These are phyloP conservation scores for Chrysochloris asiatica DNA, from an alignment of 2,113 vertebrate genomes.

Conservation along the genomic window DNA sequence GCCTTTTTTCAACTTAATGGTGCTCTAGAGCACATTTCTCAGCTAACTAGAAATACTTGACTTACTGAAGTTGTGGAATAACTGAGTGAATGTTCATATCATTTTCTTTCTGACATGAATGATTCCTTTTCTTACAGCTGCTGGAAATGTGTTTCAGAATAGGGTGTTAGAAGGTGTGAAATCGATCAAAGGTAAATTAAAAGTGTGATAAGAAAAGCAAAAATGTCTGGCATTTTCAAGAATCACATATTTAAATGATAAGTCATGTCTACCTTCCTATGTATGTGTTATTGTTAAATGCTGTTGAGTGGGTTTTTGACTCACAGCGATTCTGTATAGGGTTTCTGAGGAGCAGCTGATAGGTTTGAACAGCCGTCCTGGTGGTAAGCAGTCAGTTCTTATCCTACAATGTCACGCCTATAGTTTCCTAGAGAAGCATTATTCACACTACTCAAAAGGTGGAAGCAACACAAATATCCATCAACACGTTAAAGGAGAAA, in stretches of 20 bases:
- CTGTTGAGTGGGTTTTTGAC: too few relatives aligned
- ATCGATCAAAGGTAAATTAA: not conserved
- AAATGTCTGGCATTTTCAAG: not conserved
- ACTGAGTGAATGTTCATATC: not conserved
- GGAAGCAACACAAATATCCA: not conserved
- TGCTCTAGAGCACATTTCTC: not conserved
- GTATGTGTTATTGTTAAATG: too few relatives aligned
- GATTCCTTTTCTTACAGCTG: not conserved
- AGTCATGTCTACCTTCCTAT: not conserved
- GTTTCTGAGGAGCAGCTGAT: too few relatives aligned
- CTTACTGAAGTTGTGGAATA: not conserved
- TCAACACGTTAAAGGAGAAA: not conserved
- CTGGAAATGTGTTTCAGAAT: not conserved
- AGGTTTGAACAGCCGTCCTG: too few relatives aligned
- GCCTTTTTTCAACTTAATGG: not conserved
- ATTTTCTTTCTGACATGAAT: not conserved
- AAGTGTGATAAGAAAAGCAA: not conserved
- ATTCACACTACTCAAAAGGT: not conserved
- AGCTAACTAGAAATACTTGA: not conserved
- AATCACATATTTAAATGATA: not conserved
- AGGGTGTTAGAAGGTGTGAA: not conserved
- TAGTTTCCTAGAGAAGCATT: too few relatives aligned
- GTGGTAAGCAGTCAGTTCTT: too few relatives aligned
- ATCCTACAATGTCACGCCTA: too few relatives aligned
- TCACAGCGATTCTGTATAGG: too few relatives aligned